Conservation (phyloP, 2,797 vertebrate species). For the Danionella dracula region DNA sequence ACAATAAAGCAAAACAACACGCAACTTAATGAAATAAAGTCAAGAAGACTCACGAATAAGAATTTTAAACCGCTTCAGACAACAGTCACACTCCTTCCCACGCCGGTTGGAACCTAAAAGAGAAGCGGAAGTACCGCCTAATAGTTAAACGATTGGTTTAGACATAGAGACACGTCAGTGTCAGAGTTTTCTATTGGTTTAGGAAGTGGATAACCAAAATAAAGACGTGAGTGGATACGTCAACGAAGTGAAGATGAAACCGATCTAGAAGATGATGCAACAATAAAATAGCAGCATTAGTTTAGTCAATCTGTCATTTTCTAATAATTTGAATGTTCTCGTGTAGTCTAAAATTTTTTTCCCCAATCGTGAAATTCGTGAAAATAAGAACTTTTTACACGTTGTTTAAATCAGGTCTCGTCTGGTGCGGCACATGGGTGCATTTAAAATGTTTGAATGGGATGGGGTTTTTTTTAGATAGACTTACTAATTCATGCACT, state of each 20-base stretch:
- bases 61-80: constrained; percentile 30
- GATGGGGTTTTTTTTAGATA: no score
- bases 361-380: no score
- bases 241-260: not conserved
- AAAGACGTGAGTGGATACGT: constrained; percentile 36
- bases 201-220: constrained; percentile 44
- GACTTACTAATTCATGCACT: no score
- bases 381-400: no score
- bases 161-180: rapidly evolving
- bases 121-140: constrained; percentile 33
- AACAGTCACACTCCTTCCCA: constrained; percentile 45
- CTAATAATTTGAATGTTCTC: not conserved
- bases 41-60: constrained; percentile 59
- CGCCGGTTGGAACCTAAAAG: constrained; percentile 51
- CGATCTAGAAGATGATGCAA: constrained; percentile 74
- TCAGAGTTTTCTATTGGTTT: constrained; percentile 51
- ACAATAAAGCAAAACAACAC: not conserved
- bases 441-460: no score
- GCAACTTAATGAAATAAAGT: not conserved
- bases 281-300: constrained; percentile 34
- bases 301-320: no score
- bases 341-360: not conserved
- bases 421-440: no score
- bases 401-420: no score
- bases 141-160: constrained; percentile 48